Base-by-base conservation (phyloP, 2,113 vertebrate species). In the Strix aluco region DNA sequence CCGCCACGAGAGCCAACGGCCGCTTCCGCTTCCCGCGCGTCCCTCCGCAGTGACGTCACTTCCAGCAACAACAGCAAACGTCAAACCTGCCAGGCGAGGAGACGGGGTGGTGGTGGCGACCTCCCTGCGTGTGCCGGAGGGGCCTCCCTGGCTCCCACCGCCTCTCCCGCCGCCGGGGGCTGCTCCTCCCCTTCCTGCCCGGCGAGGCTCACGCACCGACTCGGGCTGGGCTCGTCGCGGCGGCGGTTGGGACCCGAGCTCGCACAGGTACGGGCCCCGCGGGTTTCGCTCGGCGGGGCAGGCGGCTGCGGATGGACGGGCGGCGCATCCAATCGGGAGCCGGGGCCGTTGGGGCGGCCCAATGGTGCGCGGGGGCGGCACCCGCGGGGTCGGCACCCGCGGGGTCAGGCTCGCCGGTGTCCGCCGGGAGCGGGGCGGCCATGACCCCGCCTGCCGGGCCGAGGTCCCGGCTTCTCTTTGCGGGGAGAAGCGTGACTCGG, bases 1-100 rank as follows among this genome's bases (percentile, higher is more conserved):
- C 94, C 62, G 81, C 74, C 49, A 5, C 27, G 2, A 2, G 6
- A 8, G 3, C 10, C 25, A 14, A 17, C 44, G 1, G 61, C 27
- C 14, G 1, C 54, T 96, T 96, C 92, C 92, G 92, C 71, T 90
- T 82, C 79, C 89, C 13, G 54, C 46, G 6, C 66, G 34, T 9
- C 42, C 30, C 57, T 10, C n/a, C 27, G 32, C 13, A 6, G 8
- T 3, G 2, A 81, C 96, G 96, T 96, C 97, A 97, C 97, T 97
- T 97, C 98, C 97, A 95, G 96, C 98, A 98, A 97, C 96, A 97
- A 96, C 97, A 96, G 94, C 89, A 10, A 91, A 93, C 97, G 97
- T 98, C 98, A 97, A 92, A 92, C 61, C 52, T 20, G 72, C 72
- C 51, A 5, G 49, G 73, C 55, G 10, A 36, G 25, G 29, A 10